A percentile compares a stretch with the other conserved stretches of the same genome.
phyloP scores from a whole-genome alignment of 1,140 invertebrate genomes.

The Drosophila auraria region DNA sequence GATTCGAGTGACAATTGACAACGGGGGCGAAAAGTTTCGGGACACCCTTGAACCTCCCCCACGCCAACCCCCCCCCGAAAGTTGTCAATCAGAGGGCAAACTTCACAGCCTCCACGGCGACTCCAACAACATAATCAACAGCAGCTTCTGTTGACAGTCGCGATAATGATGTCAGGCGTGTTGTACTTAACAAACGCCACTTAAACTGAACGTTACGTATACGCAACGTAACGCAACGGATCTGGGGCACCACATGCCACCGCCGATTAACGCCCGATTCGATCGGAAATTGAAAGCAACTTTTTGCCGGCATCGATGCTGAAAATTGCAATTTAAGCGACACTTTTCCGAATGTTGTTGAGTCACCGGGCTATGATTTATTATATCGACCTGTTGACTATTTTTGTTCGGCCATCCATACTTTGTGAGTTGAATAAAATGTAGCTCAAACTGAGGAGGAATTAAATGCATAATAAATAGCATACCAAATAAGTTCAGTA shows the following conservation, averaged over 20 bases:
- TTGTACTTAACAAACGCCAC: constrained; percentile 78
- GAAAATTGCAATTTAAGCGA: constrained; percentile 53
- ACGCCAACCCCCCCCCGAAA: constrained; percentile 12
- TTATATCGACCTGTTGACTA: constrained; percentile 45
- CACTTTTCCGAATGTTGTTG: constrained; percentile 13
- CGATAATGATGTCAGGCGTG: constrained; percentile 80
- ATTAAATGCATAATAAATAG: background rate
- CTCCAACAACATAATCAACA: constrained; percentile 64
- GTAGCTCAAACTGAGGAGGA: background rate
- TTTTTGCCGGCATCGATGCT: constrained; percentile 34
- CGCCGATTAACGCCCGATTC: constrained; percentile 34
- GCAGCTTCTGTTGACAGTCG: constrained; percentile 67
- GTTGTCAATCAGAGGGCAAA: constrained; percentile 72
- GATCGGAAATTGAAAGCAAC: constrained; percentile 25
- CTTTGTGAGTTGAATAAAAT: constrained; percentile 3
- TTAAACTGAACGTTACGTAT: constrained; percentile 55
- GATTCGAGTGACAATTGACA: constrained; percentile 82
- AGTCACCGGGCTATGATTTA: constrained; percentile 44
- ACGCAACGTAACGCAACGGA: constrained; percentile 51
- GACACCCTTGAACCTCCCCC: background rate
- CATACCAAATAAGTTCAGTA: background rate
- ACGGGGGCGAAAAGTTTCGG: constrained; percentile 57
- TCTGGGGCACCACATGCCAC: constrained; percentile 26
- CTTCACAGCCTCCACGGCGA: constrained; percentile 30
- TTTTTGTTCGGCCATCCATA: constrained; percentile 11